phyloP scores from a whole-genome alignment of 2,797 vertebrate species.

The Lepidocolaptes lacrymiger region DNA sequence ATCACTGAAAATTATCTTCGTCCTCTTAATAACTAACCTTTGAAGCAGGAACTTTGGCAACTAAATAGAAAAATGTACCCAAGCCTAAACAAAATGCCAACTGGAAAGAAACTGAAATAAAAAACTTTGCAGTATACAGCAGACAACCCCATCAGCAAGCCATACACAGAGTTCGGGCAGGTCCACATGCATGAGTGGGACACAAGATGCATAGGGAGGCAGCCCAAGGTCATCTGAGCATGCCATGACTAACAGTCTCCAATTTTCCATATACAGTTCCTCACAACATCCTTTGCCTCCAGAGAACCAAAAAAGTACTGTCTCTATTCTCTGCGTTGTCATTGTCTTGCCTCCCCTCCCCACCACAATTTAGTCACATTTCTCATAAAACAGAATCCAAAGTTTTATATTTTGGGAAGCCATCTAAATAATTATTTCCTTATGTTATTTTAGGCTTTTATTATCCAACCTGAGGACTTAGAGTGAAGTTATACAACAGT shows the following conservation, averaged over 20 bases:
- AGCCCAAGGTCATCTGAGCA: background rate
- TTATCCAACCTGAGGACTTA: conserved; percentile 47
- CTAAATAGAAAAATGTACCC: background rate
- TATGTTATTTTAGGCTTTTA: conserved; percentile 45
- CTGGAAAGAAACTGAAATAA: background rate
- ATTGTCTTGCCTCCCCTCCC: background rate
- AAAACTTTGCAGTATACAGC: background rate
- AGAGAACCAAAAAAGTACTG: background rate
- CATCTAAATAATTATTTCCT: conserved; percentile 39
- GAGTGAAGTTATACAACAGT: conserved; percentile 60
- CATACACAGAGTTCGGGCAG: background rate
- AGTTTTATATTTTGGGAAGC: background rate
- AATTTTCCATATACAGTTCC: background rate
- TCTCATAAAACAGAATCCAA: background rate
- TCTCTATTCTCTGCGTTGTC: background rate
- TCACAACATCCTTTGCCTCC: background rate
- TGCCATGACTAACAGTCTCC: background rate
- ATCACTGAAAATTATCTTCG: background rate
- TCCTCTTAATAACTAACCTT: background rate
- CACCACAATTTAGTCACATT: background rate
- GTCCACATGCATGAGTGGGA: background rate
- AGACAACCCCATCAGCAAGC: background rate
- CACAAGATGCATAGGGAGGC: background rate
- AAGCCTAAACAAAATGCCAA: background rate
- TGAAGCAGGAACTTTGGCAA: background rate